Evolutionary conservation across 37 sponge, comb jelly and placozoan genomes (phyloP).

Genomic region (Bolinopsis microptera): DNA sequence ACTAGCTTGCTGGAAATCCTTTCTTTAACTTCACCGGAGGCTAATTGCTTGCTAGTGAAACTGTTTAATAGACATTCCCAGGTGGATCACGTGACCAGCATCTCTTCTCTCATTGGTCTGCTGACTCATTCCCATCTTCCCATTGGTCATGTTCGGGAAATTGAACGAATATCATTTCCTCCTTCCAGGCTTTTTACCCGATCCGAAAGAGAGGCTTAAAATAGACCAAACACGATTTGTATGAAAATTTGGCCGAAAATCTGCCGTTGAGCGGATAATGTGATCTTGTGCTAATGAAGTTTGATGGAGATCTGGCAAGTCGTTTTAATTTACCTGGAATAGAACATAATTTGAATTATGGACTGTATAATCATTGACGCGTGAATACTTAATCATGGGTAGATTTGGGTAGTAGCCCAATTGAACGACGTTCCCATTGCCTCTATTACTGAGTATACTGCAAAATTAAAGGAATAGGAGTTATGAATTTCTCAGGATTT

Average conservation of each 20-base stretch:
- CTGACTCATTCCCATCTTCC: neutral
- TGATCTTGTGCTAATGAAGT: neutral
- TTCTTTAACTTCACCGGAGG: neutral
- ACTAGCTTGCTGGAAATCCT: too few relatives aligned
- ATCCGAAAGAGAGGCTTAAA: neutral
- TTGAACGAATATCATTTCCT: neutral
- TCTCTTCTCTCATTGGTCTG: neutral
- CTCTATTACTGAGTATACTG: too few relatives aligned
- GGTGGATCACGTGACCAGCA: neutral
- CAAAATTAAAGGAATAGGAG: too few relatives aligned
- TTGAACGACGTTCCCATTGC: too few relatives aligned
- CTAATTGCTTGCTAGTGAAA: neutral
- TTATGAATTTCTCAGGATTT: too few relatives aligned
- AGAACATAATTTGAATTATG: too few relatives aligned
- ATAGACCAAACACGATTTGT: neutral
- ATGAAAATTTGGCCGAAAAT: neutral
- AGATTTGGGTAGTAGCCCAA: too few relatives aligned
- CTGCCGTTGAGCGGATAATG: neutral
- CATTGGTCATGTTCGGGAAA: neutral
- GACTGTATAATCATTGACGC: too few relatives aligned
- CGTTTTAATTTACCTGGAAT: neutral
- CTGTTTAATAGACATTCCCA: neutral
- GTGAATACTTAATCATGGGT: too few relatives aligned
- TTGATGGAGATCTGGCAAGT: neutral
- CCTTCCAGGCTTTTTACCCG: neutral